Evolutionary conservation across 2,797 vertebrate genomes (phyloP).

Genomic region (Poeciliopsis gracilis): DNA sequence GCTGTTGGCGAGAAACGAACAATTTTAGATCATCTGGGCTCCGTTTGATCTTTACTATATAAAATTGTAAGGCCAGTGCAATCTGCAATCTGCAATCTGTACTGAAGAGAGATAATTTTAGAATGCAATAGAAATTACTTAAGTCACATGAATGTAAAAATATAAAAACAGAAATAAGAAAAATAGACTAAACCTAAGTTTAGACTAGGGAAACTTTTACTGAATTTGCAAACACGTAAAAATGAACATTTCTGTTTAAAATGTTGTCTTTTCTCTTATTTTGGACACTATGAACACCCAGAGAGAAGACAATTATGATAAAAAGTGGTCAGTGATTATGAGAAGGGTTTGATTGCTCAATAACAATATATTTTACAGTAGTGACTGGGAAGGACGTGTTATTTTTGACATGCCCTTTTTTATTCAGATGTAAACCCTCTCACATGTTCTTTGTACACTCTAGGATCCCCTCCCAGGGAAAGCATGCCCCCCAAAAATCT

Average conservation of each 20-base stretch:
- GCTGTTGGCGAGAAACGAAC: neutral
- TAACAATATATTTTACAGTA: neutral
- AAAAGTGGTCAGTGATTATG: neutral
- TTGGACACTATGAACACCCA: no score
- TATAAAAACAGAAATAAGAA: neutral
- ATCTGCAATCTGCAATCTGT: neutral
- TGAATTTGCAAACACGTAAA: no score
- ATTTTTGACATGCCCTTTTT: neutral
- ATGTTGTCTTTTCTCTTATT: no score
- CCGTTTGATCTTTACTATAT: neutral
- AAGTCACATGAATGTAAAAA: neutral
- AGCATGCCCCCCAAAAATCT: neutral
- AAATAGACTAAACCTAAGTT: no score
- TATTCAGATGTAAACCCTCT: neutral
- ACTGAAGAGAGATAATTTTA: neutral
- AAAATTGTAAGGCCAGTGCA: neutral
- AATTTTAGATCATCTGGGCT: neutral
- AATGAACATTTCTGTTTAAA: no score
- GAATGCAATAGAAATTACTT: neutral
- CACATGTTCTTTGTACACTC: neutral
- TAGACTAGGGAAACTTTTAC: neutral
- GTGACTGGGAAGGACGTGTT: no score
- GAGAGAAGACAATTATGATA: no score
- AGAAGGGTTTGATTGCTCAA: neutral
- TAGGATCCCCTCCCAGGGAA: neutral